Base-by-base conservation (phyloP, 2,113 vertebrate genomes). In the Ptyas mucosa region DNA sequence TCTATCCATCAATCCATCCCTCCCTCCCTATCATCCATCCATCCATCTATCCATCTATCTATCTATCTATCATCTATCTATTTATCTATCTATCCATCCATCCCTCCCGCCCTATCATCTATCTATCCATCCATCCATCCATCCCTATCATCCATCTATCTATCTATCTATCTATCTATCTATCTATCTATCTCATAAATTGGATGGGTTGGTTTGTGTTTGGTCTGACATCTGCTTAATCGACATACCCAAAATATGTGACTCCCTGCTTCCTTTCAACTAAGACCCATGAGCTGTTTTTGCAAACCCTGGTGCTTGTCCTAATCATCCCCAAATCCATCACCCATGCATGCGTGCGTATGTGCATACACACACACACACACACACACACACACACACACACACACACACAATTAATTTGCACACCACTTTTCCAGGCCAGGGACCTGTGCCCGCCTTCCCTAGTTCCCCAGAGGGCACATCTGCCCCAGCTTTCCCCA, bases 271-370 rank as follows among this genome's bases (percentile, higher is more conserved):
- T n/a, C 29, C 26, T 15, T 69, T 34, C 12, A n/a, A 69, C 29
- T 26, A 4, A 29, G 24, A 26, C 1, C 11, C 29, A n/a, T n/a
- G 11, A 10, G 29, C 26, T n/a, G 26, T 14, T 34, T 69, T 69
- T 69, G 64, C 29, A 11, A 14, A 14, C 26, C 3, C 11, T 3
- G 10, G 61, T 64, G 26, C 29, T 69, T n/a, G 26, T 69, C 26
- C 3, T n/a, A n/a, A 69, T 12, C 29, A 14, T 14, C 61, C n/a
- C 61, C 26, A 69, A 29, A 69, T n/a, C 29, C 61, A 12, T 5
- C 26, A 0, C 4, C 21, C 55, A 2, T 23, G 6, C 3, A 1
- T 57, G 55, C 0, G 20, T 21, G 6, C 0, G 20, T 8, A 6
- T 7, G 18, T 6, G 14, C 18, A 49, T 9, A 51, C 7, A 2